phyloP scores from a whole-genome alignment of 2,113 vertebrate genomes.

The Corythaeola cristata region DNA sequence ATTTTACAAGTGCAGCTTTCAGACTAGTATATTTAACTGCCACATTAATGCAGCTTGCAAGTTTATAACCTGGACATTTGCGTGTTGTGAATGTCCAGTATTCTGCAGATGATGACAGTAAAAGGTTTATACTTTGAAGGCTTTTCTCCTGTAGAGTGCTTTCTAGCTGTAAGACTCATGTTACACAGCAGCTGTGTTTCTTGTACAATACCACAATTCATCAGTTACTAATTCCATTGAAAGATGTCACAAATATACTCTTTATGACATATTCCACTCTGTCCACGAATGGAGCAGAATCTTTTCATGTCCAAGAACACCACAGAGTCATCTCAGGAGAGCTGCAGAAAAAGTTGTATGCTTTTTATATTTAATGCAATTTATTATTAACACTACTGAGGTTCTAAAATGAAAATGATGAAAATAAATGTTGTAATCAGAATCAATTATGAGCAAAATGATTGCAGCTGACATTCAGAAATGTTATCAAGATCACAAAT shows the following conservation, averaged over 20 bases:
- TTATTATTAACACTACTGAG: background rate
- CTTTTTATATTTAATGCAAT: background rate
- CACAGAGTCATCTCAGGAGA: background rate
- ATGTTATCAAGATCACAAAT: slow-evolving; percentile 3
- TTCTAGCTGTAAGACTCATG: slow-evolving; percentile 24
- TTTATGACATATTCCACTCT: slow-evolving; percentile 13
- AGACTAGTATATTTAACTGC: slow-evolving; percentile 76
- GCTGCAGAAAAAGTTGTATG: background rate
- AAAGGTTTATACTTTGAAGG: slow-evolving; percentile 69
- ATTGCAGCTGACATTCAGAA: background rate
- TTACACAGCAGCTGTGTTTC: slow-evolving; percentile 53
- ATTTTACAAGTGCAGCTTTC: slow-evolving; percentile 78
- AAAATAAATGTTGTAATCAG: slow-evolving; percentile 38
- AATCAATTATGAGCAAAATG: background rate
- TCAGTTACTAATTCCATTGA: slow-evolving; percentile 51
- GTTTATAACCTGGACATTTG: slow-evolving; percentile 72
- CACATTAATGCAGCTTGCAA: slow-evolving; percentile 71
- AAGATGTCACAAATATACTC: slow-evolving; percentile 60
- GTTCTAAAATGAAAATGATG: slow-evolving; percentile 13
- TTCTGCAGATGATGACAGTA: slow-evolving; percentile 57
- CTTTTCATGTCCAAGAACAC: background rate
- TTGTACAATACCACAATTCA: slow-evolving; percentile 40
- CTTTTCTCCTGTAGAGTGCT: slow-evolving; percentile 45
- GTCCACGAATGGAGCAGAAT: background rate
- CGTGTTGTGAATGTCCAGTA: slow-evolving; percentile 62